Base-by-base conservation (phyloP, 2,113 vertebrate genomes). In the Pholis gunnellus region DNA sequence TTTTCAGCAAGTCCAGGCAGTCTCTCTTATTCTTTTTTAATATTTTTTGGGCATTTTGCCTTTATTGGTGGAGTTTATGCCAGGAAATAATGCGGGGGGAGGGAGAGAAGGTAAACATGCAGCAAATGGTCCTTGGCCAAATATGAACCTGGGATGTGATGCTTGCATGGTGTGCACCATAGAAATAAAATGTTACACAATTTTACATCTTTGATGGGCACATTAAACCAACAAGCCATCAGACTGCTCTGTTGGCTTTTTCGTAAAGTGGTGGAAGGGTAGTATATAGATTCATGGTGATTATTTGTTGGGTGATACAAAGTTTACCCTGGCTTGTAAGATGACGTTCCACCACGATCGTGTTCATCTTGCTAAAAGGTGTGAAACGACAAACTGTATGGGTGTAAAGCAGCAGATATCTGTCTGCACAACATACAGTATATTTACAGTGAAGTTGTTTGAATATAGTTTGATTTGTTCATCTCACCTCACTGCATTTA, bases 231-330 rank as follows among this genome's bases (percentile, higher is more conserved):
- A 11, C 10, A 52, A 66, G 68, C 42, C 57, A 72, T 60, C 48
- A 61, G 17, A 42, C 5, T 18, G 27, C 38, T 71, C 34, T 68
- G 75, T 38, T 78, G 72, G 72, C 82, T 83, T 31, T 34, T 50
- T n/a, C 0, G 0, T n/a, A 13, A 20, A 48, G 15, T 57, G 36
- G 56, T 14, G 8, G 18, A 36, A 54, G 9, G 25, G 11, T 13
- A n/a, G 31, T 20, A 5, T 69, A 29, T 10, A 40, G 46, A 67
- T 63, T 77, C 38, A 69, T 44, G 31, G 72, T 63, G 44, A 72
- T 75, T 31, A 72, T 56, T 86, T 72, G 64, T 79, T 11, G 29
- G 9, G 9, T 38, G 5, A 34, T n/a, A 36, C 48, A 54, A 75
- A 70, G 64, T 81, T 71, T 38, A 64, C 68, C 65, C 65, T 8